A percentile compares a stretch with the other conserved stretches of the same genome.
phyloP scores from a whole-genome alignment of 2,888 invertebrate genomes.

The Crematogaster levior region DNA sequence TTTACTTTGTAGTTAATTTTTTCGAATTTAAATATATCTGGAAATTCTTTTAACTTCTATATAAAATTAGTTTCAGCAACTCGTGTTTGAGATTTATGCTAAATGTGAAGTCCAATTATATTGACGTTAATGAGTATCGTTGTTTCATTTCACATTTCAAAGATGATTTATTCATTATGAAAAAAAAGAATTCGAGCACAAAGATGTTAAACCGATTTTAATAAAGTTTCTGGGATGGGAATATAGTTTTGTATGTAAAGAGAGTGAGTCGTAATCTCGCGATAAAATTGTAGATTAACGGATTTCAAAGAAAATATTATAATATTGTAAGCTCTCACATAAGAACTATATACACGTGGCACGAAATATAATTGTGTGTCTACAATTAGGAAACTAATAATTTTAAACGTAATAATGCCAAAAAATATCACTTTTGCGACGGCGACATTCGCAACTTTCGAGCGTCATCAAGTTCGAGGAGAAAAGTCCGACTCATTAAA shows the following conservation, averaged over 20 bases:
- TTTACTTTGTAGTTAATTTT: background rate
- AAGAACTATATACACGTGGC: background rate
- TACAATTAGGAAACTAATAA: conserved; percentile 1
- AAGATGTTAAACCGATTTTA: background rate
- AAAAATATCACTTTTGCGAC: conserved; percentile 10
- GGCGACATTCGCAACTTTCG: background rate
- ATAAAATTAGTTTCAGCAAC: background rate
- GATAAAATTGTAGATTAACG: background rate
- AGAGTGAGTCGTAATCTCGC: background rate
- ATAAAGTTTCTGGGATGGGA: background rate
- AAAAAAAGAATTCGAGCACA: background rate
- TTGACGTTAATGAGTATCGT: background rate
- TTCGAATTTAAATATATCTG: background rate
- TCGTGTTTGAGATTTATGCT: background rate
- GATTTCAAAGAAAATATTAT: background rate
- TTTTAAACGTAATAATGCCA: background rate
- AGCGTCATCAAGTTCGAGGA: conserved; percentile 11
- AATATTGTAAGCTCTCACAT: background rate
- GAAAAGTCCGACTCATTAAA: conserved; percentile 33
- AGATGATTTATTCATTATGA: background rate
- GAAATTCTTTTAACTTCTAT: background rate
- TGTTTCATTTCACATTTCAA: background rate
- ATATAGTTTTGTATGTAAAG: background rate
- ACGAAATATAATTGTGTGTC: background rate
- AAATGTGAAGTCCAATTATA: background rate